phyloP scores from a whole-genome alignment of 2,797 vertebrate species.

The Apogon hyalosoma region DNA sequence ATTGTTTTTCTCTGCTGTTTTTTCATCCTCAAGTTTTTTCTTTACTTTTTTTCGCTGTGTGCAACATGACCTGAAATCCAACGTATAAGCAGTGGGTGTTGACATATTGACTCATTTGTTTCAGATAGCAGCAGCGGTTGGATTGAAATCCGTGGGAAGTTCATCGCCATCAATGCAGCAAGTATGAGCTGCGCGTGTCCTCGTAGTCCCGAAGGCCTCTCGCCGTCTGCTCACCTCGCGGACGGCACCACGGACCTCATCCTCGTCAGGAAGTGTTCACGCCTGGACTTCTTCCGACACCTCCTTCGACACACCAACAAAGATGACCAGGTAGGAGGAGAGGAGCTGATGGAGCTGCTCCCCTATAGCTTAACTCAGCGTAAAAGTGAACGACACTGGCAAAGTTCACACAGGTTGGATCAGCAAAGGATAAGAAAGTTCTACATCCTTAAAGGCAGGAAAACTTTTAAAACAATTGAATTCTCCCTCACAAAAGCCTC shows the following conservation, averaged over 20 bases:
- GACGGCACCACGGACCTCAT: slow-evolving; percentile 95
- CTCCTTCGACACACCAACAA: slow-evolving; percentile 93
- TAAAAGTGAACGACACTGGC: slow-evolving; percentile 1
- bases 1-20: too few relatives aligned
- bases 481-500: slow-evolving; percentile 1
- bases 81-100: neutral
- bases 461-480: slow-evolving; percentile 7
- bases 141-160: slow-evolving; percentile 89
- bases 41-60: too few relatives aligned
- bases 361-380: neutral
- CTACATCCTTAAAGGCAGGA: neutral
- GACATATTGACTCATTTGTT: neutral
- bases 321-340: slow-evolving; percentile 89
- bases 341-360: neutral
- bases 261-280: slow-evolving; percentile 93
- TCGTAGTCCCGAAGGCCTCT: slow-evolving; percentile 91
- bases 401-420: slow-evolving; percentile 16
- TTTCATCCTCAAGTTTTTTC: too few relatives aligned
- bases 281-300: slow-evolving; percentile 90
- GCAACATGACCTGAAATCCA: too few relatives aligned
- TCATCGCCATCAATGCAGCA: slow-evolving; percentile 93
- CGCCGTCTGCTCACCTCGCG: slow-evolving; percentile 93
- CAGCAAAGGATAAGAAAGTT: slow-evolving; percentile 10
- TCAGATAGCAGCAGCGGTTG: slow-evolving; percentile 77
- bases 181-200: slow-evolving; percentile 96